Evolutionary conservation across 2,113 vertebrate species (phyloP), one percentile per base, ranked within the genome.

Genomic region (Apodemus speciosus): DNA sequence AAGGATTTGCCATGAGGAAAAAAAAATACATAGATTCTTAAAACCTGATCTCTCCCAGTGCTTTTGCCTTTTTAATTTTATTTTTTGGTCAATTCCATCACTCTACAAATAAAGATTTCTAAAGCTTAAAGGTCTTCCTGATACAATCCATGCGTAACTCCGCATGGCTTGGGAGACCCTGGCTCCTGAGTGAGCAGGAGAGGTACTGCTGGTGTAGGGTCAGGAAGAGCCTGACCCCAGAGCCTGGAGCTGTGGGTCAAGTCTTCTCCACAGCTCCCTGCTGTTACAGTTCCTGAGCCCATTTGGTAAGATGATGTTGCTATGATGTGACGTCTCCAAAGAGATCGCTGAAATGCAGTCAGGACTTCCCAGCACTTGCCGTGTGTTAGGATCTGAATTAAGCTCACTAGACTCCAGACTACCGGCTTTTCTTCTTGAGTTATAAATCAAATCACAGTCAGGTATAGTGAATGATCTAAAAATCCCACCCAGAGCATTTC

Each of bases 281-380:
- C 97, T 97, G 95, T 87, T 96, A 91, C 84, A 95, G 96, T 88
- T 98, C 98, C 98, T 98, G 97, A 98, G 98, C 93, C 92, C 97
- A 72, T 96, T 92, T 97, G 96, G 97, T 51, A 89, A 87, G 85
- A 86, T 64, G 64, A 90, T 51, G 90, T 87, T 51, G 90, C 84
- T 84, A 80, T 71, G 60, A 84, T 75, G 80, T 20, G 32, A 87
- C 68, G 85, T 89, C 83, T 38, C 69, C 69, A 77, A 86, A 85
- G 94, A 72, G 81, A 80, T 46, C 66, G 76, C 35, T 94, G 90
- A 35, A 76, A 89, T 92, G 89, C 20, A 40, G 30, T 40, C 49
- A 38, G 56, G 40, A 79, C 75, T 75, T 89, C 43, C 86, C 32
- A 81, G 35, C 62, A 90, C 87, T 84, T 95, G 86, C 83, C 46